Evolutionary conservation across 2,888 invertebrate species (phyloP), one percentile per base, ranked within the genome.

Genomic region (Agapostemon virescens): DNA sequence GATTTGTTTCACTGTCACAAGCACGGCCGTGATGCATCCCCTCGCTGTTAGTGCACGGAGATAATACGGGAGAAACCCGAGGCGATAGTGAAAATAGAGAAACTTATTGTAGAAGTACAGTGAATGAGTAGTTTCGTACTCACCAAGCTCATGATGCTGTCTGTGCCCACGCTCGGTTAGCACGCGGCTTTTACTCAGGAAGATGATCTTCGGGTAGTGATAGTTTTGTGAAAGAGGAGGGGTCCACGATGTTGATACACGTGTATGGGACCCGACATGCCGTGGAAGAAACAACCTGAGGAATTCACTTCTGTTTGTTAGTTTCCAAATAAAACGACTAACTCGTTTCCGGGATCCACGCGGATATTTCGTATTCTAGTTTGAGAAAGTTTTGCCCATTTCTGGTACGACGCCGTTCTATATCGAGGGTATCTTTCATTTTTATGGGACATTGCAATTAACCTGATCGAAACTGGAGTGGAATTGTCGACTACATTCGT

Each of bases 131-230:
- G 89, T 88, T 86, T 90, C 84, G 89, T 92, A 92, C 92, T 92
- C 91, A 92, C 92, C 92, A 90, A 92, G 91, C 91, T 91, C 92
- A 92, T 92, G 92, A 92, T 92, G 92, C 91, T 91, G 90, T 92
- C 91, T 91, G 88, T 89, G 89, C 84, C 85, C 84, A 85, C 82
- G 69, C 78, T 84, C 82, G 85, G 80, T 81, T 78, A 79, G 87
- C 80, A 88, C 88, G 87, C 87, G 88, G 90, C 91, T 91, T 92
- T 91, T 91, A 92, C 88, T 86, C 83, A 66, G 79, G 84, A 87
- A 86, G 86, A 89, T 88, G 87, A 89, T 90, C 87, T 83, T 82
- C 77, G 67, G 69, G 71, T 69, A 74, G 86, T 52, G 87, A 87
- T 84, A 87, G 87, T 85, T 81, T 68, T 75, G 61, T 69, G 79